phyloP scores from a whole-genome alignment of 2,797 vertebrate genomes.

The Xenentodon cancila region DNA sequence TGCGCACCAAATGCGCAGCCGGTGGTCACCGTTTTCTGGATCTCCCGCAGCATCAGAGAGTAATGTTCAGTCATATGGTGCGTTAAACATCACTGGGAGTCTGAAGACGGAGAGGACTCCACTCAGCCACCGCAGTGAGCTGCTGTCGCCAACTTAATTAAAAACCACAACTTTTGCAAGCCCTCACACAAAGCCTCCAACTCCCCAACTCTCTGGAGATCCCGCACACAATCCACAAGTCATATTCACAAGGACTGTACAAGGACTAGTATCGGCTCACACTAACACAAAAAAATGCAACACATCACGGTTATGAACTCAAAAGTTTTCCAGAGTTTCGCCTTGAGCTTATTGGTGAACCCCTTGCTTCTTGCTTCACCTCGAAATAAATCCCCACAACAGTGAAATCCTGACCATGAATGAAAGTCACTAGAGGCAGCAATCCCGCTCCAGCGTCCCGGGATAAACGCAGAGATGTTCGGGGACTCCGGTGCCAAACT shows the following conservation, averaged over 20 bases:
- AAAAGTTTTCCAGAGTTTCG: conserved; percentile 46
- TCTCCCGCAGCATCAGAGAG: conserved; percentile 79
- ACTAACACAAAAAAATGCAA: conserved; percentile 4
- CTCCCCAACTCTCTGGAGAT: conserved; percentile 49
- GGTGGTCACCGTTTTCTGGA: conserved; percentile 68
- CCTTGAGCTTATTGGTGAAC: conserved; percentile 39
- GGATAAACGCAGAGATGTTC: conserved; percentile 39
- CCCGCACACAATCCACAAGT: conserved; percentile 41
- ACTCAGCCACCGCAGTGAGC: conserved; percentile 55
- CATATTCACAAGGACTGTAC: conserved; percentile 46
- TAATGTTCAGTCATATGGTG: conserved; percentile 52
- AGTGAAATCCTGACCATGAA: conserved; percentile 57
- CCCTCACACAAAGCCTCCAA: conserved; percentile 29
- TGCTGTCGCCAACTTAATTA: conserved; percentile 66
- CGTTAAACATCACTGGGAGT: conserved; percentile 57
- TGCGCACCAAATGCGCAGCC: conserved; percentile 79
- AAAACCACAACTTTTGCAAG: conserved; percentile 54
- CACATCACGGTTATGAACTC: conserved; percentile 35
- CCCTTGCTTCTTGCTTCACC: conserved; percentile 55
- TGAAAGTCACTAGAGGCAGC: conserved; percentile 24
- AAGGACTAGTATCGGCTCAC: conserved; percentile 24
- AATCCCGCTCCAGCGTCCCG: conserved; percentile 51
- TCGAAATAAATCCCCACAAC: conserved; percentile 71
- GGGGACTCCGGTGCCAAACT: conserved; percentile 50
- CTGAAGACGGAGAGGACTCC: conserved; percentile 41